Base-by-base conservation (phyloP, 1,140 invertebrate genomes). In the Macrobrachium nipponense region DNA sequence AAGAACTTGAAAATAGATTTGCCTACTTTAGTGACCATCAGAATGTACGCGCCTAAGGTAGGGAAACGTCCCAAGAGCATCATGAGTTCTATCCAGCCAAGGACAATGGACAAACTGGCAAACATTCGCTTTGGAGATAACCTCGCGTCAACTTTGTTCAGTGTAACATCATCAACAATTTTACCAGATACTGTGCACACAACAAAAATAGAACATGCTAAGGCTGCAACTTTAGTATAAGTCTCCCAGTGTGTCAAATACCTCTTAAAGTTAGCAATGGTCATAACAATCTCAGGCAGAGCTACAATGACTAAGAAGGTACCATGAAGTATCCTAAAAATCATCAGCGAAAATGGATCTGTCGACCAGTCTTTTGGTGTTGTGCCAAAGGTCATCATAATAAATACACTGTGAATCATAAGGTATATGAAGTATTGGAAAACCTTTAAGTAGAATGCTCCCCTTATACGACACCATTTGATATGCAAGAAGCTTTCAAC, bases 401-500 rank as follows among this genome's bases (percentile, higher is more conserved):
- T 61, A 58, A 80, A 86, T 11, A 72, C 77, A 17, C 76, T 86
- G 58, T 86, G 91, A 23, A 94, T 92, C 5, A 94, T 80, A 89
- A 94, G 95, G 89, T 96, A 95, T 0, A 94, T 87, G 0, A 94
- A 90, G 60, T 96, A 96, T 88, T 96, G 93, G 2, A 93, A 89
- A 36, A 96, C 93, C 90, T 96, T 96, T 1, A 93, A 91, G 79
- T 94, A 95, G 88, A 95, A 95, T 14, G 95, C 91, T n/a, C 93
- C 92, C 59, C 94, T 93, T 83, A 96, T 94, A 78, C 93, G 92
- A 89, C 94, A 93, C 95, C 95, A 97, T 91, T 97, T 97, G 17
- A 96, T 91, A 89, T 95, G 94, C 1, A 97, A 89, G 89, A 96
- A 96, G 87, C 95, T 96, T 0, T 95, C 94, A 12, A 96, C 93